Conservation (phyloP, 1,140 invertebrate genomes). For the Hylaeus volcanicus region DNA sequence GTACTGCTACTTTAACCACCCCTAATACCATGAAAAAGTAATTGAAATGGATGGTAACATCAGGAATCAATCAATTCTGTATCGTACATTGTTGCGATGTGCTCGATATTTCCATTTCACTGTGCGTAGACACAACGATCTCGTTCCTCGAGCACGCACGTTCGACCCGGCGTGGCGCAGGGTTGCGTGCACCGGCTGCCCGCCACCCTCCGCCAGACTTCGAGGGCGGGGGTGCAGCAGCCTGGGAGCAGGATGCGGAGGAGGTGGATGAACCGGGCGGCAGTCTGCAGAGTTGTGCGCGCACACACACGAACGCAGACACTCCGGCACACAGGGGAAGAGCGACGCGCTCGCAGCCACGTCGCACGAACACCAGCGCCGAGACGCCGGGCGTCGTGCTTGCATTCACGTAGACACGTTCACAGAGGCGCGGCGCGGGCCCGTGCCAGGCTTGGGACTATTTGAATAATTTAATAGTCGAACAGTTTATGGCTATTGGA, state of each 20-base stretch:
- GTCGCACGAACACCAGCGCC: neutral
- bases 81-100: neutral
- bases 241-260: constrained; percentile 70
- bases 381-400: constrained; percentile 6
- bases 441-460: neutral
- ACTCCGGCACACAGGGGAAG: neutral
- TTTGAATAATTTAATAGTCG: too few relatives aligned
- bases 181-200: constrained; percentile 56
- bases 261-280: constrained; percentile 79
- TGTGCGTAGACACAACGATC: constrained; percentile 11
- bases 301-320: constrained; percentile 15
- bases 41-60: too few relatives aligned
- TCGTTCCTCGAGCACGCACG: constrained; percentile 52
- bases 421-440: neutral
- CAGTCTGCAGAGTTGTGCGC: constrained; percentile 64
- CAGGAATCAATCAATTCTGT: too few relatives aligned
- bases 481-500: too few relatives aligned
- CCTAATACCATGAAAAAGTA: too few relatives aligned
- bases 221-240: constrained; percentile 68
- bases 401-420: constrained; percentile 13
- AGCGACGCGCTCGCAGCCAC: neutral
- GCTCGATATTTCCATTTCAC: constrained; percentile 28
- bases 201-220: constrained; percentile 60
- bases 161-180: constrained; percentile 47
- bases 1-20: too few relatives aligned